Base-by-base conservation (phyloP, 53 echinoderm and acorn worm genomes). In the Arbacia lixula region DNA sequence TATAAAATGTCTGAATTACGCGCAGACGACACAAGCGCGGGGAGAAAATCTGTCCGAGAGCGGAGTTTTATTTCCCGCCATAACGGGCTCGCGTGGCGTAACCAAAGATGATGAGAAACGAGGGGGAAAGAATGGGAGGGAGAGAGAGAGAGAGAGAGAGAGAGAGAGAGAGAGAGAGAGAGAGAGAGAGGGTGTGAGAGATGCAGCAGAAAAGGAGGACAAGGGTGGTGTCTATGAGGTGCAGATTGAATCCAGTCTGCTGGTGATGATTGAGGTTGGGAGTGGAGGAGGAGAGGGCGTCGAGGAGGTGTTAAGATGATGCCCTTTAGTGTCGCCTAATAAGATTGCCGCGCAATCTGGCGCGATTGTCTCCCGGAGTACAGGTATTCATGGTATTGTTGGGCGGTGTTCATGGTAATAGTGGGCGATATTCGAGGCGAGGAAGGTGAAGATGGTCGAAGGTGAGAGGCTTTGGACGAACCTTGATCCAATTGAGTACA, bases 31-130 rank as follows among this genome's bases (percentile, higher is more conserved):
- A 28, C 22, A 69, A 43, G 69, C 69, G 74, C 52, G 53, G 82
- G 32, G 82, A 14, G 62, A 30, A 63, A 63, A 81, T 81, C 63
- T 81, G 62, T 62, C 46, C 65, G 64, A 81, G 62, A 81, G 78
- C 78, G 58, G 60, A 36, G 58, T 77, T 63, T 62, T 22, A 63
- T 81, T 81, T 81, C 82, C 82, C 82, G 64, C 82, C 63, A 60
- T 36, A 49, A 46, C 82, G 64, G 41, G 82, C 50, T 81, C 82
- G 64, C 49, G 9, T 81, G 64, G 82, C 82, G 82, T 62, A 81
- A 81, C 62, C 40, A 1, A 63, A 63, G 82, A 81, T n/a, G 50
- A 26, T 58, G 60, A 41, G 64, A 64, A 21, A 78, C 46, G 78
- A 29, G 46, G 58, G 58, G 34, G 60, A n/a, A 60, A 55, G 58